Conservation (phyloP, 2,797 vertebrate genomes). For the Alca torda region DNA sequence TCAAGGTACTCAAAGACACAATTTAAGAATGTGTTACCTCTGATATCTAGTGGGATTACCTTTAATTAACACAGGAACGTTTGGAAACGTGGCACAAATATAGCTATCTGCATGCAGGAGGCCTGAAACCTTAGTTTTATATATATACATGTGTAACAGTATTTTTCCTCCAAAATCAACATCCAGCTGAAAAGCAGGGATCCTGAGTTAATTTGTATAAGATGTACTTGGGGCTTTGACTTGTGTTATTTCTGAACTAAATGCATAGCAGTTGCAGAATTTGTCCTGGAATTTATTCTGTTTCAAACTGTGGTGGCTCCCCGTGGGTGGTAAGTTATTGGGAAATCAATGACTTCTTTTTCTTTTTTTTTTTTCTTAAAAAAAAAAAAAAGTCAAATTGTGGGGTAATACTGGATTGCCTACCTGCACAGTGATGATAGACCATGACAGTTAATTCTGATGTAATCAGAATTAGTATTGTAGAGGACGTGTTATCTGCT, state of each 20-base stretch:
- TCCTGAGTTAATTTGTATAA: background rate
- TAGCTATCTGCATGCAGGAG: background rate
- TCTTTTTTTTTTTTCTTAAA: no score
- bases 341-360: background rate
- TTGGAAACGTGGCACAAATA: background rate
- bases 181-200: background rate
- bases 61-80: background rate
- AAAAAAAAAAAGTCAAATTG: background rate
- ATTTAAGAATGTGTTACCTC: background rate
- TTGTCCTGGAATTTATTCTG: background rate
- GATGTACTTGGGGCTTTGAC: background rate
- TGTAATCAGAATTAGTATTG: background rate
- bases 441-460: background rate
- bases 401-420: background rate
- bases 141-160: fast-evolving
- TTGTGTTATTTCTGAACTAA: background rate
- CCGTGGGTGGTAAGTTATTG: background rate
- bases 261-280: background rate
- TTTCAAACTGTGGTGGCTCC: background rate
- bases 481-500: background rate
- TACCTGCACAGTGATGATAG: background rate
- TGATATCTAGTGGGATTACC: background rate
- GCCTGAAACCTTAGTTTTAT: background rate
- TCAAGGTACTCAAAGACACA: background rate
- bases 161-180: background rate